phyloP scores from a whole-genome alignment of 2,888 invertebrate genomes.

The Drosophila anomalipes region DNA sequence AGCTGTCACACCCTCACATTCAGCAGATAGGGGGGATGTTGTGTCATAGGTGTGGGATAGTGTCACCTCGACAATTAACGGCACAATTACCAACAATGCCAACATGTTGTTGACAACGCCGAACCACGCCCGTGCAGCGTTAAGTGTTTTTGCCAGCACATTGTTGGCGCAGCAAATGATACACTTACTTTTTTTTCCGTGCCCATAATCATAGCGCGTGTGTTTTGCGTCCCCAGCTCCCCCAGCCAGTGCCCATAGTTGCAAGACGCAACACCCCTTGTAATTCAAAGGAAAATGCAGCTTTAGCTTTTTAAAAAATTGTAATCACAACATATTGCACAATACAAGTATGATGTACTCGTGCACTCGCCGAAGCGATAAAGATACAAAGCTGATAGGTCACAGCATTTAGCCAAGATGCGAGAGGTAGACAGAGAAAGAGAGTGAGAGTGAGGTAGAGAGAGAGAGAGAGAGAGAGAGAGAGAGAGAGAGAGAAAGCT shows the following conservation, averaged over 20 bases:
- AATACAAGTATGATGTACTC: conserved; percentile 36
- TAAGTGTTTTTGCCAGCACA: conserved; percentile 68
- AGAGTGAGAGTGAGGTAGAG: conserved; percentile 14
- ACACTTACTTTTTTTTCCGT: conserved; percentile 45
- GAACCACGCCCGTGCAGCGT: conserved; percentile 44
- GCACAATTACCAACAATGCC: conserved; percentile 73
- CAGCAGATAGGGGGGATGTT: conserved; percentile 15
- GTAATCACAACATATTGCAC: conserved; percentile 79
- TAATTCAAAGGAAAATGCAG: conserved; percentile 82
- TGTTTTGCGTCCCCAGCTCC: neutral
- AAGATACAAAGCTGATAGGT: conserved; percentile 83
- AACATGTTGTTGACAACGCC: conserved; percentile 39
- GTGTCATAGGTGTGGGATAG: conserved; percentile 43
- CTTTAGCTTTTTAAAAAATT: conserved; percentile 82
- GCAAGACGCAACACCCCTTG: conserved; percentile 50
- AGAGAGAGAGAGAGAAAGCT: conserved; percentile 12
- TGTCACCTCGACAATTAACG: conserved; percentile 77
- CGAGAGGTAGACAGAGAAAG: conserved; percentile 5
- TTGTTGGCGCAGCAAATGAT: conserved; percentile 62
- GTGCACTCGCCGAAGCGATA: conserved; percentile 37
- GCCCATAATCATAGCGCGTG: conserved; percentile 47
- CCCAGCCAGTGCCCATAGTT: neutral
- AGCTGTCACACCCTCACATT: conserved; percentile 28
- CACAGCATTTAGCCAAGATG: conserved; percentile 72
- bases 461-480: conserved; percentile 3